phyloP scores from a whole-genome alignment of 2,797 vertebrate species.

The Myripristis jacobus region DNA sequence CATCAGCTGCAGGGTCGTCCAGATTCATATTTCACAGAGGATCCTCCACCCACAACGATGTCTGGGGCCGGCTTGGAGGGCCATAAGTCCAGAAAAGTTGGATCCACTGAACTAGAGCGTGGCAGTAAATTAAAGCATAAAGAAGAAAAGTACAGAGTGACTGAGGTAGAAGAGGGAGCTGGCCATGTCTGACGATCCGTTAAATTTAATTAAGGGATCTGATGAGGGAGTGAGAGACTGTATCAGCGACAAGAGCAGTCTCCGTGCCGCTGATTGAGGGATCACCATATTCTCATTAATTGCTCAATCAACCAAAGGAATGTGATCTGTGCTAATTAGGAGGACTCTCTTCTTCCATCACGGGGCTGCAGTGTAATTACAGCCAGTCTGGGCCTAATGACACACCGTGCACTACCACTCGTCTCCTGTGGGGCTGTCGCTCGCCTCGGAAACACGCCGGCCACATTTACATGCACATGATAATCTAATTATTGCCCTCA shows the following conservation, averaged over 20 bases:
- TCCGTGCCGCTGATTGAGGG: constrained; percentile 80
- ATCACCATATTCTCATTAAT: constrained; percentile 84
- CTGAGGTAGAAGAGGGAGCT: constrained; percentile 8
- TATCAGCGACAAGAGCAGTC: constrained; percentile 71
- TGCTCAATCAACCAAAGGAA: constrained; percentile 83
- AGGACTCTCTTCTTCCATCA: constrained; percentile 84
- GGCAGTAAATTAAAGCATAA: constrained; percentile 31
- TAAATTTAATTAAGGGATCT: constrained; percentile 69
- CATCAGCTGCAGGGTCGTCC: constrained; percentile 27
- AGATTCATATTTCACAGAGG: constrained; percentile 20
- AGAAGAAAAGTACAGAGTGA: neutral
- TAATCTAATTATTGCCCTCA: constrained; percentile 58
- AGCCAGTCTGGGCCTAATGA: constrained; percentile 75
- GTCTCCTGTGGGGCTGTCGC: constrained; percentile 57
- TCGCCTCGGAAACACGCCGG: constrained; percentile 34
- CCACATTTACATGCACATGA: constrained; percentile 36
- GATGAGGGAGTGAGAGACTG: constrained; percentile 65
- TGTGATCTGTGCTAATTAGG: constrained; percentile 88
- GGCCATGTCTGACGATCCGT: constrained; percentile 44
- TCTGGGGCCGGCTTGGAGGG: neutral
- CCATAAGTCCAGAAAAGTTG: neutral
- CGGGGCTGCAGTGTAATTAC: constrained; percentile 88
- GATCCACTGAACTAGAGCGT: constrained; percentile 16
- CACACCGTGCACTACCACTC: constrained; percentile 72
- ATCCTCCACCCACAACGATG: neutral